Conservation (phyloP, 1,140 invertebrate species). For the Psix sp. region DNA sequence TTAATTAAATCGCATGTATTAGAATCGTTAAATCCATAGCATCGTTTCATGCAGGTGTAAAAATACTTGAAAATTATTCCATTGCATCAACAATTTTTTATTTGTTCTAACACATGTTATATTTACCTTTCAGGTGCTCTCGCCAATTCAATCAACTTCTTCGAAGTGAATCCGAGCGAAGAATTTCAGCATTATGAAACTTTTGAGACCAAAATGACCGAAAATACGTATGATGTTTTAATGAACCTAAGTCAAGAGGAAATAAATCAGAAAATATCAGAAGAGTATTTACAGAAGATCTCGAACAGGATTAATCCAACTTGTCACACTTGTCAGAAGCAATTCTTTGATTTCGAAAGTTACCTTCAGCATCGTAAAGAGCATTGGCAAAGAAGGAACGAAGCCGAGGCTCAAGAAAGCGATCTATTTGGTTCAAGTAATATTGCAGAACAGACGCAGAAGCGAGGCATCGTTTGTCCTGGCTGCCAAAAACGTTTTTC, state of each 20-base stretch:
- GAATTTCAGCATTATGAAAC: constrained; percentile 19
- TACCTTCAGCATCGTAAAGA: constrained; percentile 28
- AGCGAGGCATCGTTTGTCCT: constrained; percentile 15
- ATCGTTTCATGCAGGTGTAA: background rate
- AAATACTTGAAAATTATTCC: no score
- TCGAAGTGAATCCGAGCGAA: constrained; percentile 22
- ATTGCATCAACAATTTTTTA: constrained; percentile 3
- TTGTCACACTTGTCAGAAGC: constrained; percentile 22
- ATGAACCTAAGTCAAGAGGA: background rate
- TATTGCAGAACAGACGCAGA: no score
- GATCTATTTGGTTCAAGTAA: no score
- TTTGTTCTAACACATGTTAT: constrained; percentile 17
- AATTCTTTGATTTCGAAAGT: constrained; percentile 38
- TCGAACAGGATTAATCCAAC: constrained; percentile 5
- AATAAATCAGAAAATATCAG: constrained; percentile 4
- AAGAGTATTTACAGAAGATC: constrained; percentile 10
- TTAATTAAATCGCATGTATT: no score
- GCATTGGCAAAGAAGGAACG: background rate
- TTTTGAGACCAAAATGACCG: background rate
- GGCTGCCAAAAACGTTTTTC: constrained; percentile 44
- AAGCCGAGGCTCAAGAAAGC: constrained; percentile 6
- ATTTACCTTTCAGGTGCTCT: constrained; percentile 29
- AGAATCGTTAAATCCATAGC: no score
- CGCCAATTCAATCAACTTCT: constrained; percentile 12
- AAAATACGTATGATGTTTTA: constrained; percentile 13